phyloP scores from a whole-genome alignment of 2,797 vertebrate species.

The Coccyzus lansbergi region DNA sequence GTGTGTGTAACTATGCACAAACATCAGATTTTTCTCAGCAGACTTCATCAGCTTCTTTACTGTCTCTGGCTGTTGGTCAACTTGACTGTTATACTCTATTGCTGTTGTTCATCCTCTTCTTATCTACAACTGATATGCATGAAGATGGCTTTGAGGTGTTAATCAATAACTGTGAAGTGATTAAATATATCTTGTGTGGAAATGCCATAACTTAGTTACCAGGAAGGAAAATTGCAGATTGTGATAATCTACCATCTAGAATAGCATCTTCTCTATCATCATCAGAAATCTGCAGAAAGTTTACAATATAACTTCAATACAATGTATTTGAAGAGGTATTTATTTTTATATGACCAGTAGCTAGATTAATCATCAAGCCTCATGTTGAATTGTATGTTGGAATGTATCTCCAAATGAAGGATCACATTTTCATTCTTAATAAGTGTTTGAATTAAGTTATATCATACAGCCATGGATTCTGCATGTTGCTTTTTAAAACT shows the following conservation, averaged over 20 bases:
- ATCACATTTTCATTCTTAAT: background rate
- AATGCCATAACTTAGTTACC: conserved; percentile 13
- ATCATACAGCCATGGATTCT: background rate
- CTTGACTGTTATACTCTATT: background rate
- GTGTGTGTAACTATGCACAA: background rate
- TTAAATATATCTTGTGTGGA: background rate
- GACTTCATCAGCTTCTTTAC: background rate
- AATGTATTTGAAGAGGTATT: background rate
- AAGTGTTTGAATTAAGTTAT: background rate
- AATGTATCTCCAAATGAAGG: background rate
- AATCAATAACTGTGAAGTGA: conserved; percentile 58
- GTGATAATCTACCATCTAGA: background rate
- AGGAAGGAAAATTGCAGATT: background rate
- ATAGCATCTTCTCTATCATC: background rate
- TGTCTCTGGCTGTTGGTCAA: background rate
- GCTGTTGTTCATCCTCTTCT: conserved; percentile 8
- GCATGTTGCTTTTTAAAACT: background rate
- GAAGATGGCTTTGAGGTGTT: conserved; percentile 65
- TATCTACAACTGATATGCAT: conserved; percentile 36
- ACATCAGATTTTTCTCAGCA: background rate
- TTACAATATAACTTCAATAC: background rate
- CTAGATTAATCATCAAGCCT: background rate
- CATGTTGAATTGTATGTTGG: background rate
- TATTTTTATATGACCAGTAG: background rate
- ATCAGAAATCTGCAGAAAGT: background rate